Base-by-base conservation (phyloP, 2,113 vertebrate species). In the Istiophorus platypterus region DNA sequence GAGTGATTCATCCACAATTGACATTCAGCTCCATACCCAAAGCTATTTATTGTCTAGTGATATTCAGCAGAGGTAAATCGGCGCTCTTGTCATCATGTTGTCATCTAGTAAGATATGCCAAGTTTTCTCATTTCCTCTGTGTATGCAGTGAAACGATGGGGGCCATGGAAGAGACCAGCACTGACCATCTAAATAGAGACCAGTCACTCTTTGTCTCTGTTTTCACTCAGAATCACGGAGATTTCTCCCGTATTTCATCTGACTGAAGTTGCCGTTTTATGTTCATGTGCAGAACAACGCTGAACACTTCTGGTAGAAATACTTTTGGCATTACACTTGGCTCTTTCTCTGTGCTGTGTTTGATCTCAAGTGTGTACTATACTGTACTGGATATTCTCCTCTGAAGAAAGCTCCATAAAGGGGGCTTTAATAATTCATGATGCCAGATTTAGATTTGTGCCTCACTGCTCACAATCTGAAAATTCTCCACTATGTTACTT, bases 391-490 rank as follows among this genome's bases (percentile, higher is more conserved):
- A 93, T 93, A 89, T 91, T 92, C 86, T 92, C 86, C 81, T 83
- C 84, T 89, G 85, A 90, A 89, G 88, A 93, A 92, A 89, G 82
- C 91, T 91, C 89, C 78, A 93, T 94, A 94, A 94, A 94, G 84
- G 77, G 73, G 64, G 62, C 86, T 94, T 96, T 89, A 95, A 95
- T 95, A 94, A 96, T 96, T 95, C 94, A 95, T 95, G 87, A 92
- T 26, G 51, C 90, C 91, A 91, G 85, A 94, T 95, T 94, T 92
- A 91, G 93, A 93, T 92, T 92, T 91, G 90, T 91, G 90, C 91
- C 84, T 90, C 81, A 85, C 83, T 92, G 90, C 88, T 89, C 81
- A 80, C 80, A 93, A 92, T 92, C 79, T 78, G 84, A 91, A 91
- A 84, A 92, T 93, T 91, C 82, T 86, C 81, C 92, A 91, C 85